Evolutionary conservation across 2,888 invertebrate species (phyloP), one percentile per base, ranked within the genome.

Genomic region (Subacronicta megacephala): DNA sequence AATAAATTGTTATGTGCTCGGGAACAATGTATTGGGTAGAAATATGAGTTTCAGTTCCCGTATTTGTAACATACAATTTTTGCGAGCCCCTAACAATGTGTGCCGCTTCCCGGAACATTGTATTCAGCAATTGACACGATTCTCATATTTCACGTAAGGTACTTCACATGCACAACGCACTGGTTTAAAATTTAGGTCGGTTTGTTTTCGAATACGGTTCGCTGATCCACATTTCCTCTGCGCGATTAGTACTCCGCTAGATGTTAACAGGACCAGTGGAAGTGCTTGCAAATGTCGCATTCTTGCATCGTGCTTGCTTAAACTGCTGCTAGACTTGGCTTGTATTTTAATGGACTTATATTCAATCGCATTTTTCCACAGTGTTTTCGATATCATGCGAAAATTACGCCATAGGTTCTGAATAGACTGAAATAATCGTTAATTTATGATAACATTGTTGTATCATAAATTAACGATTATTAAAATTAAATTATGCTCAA

Each of bases 81-180:
- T 35, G 9, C 33, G 29, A 35, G 26, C 40, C 18, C 37, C 53
- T 59, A 67, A 67, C 74, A 67, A 68, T 75, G 70, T 61, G 51
- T 51, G 60, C 61, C 64, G 77, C 81, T 86, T 90, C 87, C 89
- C 81, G 90, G 85, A 87, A 89, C 80, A 76, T 68, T 69, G 71
- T 75, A 80, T 82, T 83, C 73, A 82, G 75, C 80, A 82, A 82
- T 84, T 85, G 83, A 80, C 82, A 82, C 80, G 75, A 77, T 85
- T 86, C 88, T 89, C 89, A 85, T 85, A 80, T 85, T 87, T 83
- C 86, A 84, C 79, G 69, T 69, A 55, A 42, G 41, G 60, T 73
- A 69, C 71, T 76, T 41, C 55, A 57, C 43, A 55, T 59, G 47
- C 58, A 55, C 71, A 79, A 66, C 67, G 68, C 62, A 73, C 78